Percentiles rank a stretch among this genome's conserved stretches.
Evolutionary conservation across 1,140 invertebrate species (phyloP).

Genomic region (Penaeus vannamei): DNA sequence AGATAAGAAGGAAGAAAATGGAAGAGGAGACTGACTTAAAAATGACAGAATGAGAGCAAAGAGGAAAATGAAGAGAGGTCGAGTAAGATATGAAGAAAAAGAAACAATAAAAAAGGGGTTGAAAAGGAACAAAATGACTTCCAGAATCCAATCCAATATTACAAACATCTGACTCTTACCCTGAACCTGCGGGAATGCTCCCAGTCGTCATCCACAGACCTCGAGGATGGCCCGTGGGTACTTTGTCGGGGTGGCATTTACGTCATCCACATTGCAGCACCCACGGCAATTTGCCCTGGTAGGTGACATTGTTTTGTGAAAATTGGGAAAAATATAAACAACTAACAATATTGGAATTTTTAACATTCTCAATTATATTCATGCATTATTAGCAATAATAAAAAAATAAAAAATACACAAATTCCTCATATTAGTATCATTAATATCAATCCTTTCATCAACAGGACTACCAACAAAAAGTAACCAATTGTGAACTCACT

Average conservation of each 20-base stretch:
- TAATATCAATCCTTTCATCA: not conserved
- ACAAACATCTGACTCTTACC: slow-evolving; percentile 55
- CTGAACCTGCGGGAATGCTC: slow-evolving; percentile 70
- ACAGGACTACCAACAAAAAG: not conserved
- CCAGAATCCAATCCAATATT: not conserved
- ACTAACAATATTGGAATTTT: not conserved
- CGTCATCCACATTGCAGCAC: slow-evolving; percentile 69
- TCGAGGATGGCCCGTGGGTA: slow-evolving; percentile 70
- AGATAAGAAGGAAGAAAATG: too few relatives aligned
- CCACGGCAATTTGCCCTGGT: slow-evolving; percentile 65
- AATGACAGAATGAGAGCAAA: too few relatives aligned
- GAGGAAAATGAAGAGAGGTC: too few relatives aligned
- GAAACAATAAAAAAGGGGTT: not conserved
- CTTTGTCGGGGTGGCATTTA: slow-evolving; percentile 67
- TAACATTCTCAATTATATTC: not conserved
- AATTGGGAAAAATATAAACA: not conserved
- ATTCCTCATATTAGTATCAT: not conserved
- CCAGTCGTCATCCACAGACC: slow-evolving; percentile 72
- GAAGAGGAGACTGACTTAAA: too few relatives aligned
- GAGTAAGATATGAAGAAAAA: too few relatives aligned
- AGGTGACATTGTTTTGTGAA: too few relatives aligned
- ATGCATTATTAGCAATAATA: not conserved
- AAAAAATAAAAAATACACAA: too few relatives aligned
- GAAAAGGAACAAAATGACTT: not conserved
- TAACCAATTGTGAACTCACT: slow-evolving; percentile 72